These are phyloP conservation scores for Cricetomys ansorgei DNA, from an alignment of 2,113 vertebrate species.

Conservation along the genomic window DNA sequence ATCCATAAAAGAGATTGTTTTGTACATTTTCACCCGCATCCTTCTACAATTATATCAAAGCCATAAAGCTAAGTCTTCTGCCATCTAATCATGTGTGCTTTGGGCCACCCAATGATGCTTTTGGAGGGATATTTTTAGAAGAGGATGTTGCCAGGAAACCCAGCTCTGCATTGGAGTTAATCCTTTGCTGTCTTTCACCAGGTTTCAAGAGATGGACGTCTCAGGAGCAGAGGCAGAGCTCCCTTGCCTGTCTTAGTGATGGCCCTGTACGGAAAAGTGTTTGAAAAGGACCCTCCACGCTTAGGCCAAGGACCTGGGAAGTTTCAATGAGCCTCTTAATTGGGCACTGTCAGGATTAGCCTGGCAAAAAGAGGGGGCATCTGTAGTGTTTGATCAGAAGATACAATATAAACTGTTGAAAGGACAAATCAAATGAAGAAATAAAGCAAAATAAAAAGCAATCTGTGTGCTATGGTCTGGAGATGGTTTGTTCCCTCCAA, in stretches of 20 bases:
- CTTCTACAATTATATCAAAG: background rate
- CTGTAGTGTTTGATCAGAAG: background rate
- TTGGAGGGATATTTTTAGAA: background rate
- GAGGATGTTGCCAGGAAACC: background rate
- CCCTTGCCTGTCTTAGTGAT: slow-evolving; percentile 79
- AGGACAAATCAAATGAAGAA: background rate
- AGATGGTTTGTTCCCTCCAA: background rate
- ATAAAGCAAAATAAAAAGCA: background rate
- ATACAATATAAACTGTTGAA: background rate
- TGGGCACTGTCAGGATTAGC: background rate
- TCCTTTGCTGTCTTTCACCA: slow-evolving; percentile 55
- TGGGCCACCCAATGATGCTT: background rate
- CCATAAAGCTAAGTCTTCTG: background rate
- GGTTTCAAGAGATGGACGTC: slow-evolving; percentile 76
- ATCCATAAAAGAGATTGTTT: background rate
- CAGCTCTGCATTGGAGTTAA: background rate
- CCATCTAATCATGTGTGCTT: background rate
- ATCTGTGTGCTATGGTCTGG: background rate
- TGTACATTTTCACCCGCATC: background rate
- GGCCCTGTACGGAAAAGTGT: slow-evolving; percentile 81
- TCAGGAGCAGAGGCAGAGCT: slow-evolving; percentile 37
- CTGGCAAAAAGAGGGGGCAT: background rate
- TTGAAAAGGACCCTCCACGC: slow-evolving; percentile 76
- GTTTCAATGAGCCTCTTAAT: background rate
- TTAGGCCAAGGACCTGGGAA: slow-evolving; percentile 41